Base-by-base conservation (phyloP, 1,140 invertebrate species). In the Varroa destructor region DNA sequence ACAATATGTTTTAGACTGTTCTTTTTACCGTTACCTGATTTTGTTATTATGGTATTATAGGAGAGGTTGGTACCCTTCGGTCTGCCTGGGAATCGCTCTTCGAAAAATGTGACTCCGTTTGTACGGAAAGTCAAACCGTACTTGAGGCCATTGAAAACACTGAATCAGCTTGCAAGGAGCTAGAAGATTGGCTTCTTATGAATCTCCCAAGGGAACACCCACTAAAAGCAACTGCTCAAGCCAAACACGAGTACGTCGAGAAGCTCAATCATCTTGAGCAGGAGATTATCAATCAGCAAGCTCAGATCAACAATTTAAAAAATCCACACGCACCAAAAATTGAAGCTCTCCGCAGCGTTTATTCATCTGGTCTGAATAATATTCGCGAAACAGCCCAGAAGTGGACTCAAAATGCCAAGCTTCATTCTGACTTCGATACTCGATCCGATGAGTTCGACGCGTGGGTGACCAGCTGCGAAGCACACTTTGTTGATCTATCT, bases 201-300 rank as follows among this genome's bases (percentile, higher is more conserved):
- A 88, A 88, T 36, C 84, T 89, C 78, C 83, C 93, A 0, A 90
- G 91, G 80, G 92, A 96, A 79, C 89, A 92, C 79, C 89, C 89
- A 75, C 81, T 96, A 4, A 92, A 90, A 78, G 91, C 86, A 77
- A 89, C 86, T 5, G 84, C 89, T 36, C 87, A 88, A 73, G 85
- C 89, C 0, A 97, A 97, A 79, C 80, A 86, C 73, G 80, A 81
- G 12, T 89, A 95, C 81, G 82, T 93, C 43, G 84, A 88, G 55
- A 90, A 89, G 77, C 81, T 96, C 0, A 86, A 87, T 37, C 10
- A 40, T 43, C 61, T 67, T 37, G 61, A 67, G 61, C 61, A 40
- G 3, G 61, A 67, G 76, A 77, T 79, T 75, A 72, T 40, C 61
- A 67, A 67, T 37, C 61, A 46, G 10, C 61, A 67, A 67, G 40